These are phyloP conservation scores for Halocynthia aurantium DNA, from an alignment of 23 tunicate genomes.

Conservation along the genomic window DNA sequence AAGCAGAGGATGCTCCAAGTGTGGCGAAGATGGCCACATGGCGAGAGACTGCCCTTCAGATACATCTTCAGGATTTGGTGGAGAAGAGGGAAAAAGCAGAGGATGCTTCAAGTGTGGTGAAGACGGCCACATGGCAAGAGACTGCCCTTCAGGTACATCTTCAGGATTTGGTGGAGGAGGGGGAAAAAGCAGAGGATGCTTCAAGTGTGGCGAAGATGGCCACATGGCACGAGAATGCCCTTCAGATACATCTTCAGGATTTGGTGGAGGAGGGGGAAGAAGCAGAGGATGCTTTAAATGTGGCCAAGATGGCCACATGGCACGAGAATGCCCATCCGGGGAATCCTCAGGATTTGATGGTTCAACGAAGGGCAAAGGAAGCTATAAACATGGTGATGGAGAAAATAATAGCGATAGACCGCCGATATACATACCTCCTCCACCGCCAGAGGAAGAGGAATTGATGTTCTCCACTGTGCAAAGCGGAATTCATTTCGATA, in stretches of 20 bases:
- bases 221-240: slow-evolving; percentile 50
- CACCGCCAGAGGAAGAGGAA: slow-evolving; percentile 91
- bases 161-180: not conserved
- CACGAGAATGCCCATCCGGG: slow-evolving; percentile 51
- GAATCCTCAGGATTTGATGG: slow-evolving; percentile 13
- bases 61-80: not conserved
- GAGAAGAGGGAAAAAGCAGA: slow-evolving; percentile 9
- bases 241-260: not conserved
- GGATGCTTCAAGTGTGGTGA: slow-evolving; percentile 31
- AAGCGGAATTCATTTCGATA: slow-evolving; percentile 80
- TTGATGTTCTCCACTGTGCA: slow-evolving; percentile 53
- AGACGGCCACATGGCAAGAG: slow-evolving; percentile 18
- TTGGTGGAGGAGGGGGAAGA: slow-evolving; percentile 17
- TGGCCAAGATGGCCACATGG: slow-evolving; percentile 55
- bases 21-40: slow-evolving; percentile 66
- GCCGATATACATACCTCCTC: slow-evolving; percentile 66
- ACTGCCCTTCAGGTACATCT: not conserved
- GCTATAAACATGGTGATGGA: slow-evolving; percentile 35
- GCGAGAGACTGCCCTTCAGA: slow-evolving; percentile 36
- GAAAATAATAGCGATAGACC: slow-evolving; percentile 28
- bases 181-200: slow-evolving; percentile 31
- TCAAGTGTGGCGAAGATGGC: slow-evolving; percentile 67
- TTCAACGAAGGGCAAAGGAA: not conserved
- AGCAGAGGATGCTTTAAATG: slow-evolving; percentile 42
- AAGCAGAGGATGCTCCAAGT: slow-evolving; percentile 42